Percentiles rank a stretch among this genome's conserved stretches.
phyloP scores from a whole-genome alignment of 2,113 vertebrate species.

The Poeciliopsis occidentalis region DNA sequence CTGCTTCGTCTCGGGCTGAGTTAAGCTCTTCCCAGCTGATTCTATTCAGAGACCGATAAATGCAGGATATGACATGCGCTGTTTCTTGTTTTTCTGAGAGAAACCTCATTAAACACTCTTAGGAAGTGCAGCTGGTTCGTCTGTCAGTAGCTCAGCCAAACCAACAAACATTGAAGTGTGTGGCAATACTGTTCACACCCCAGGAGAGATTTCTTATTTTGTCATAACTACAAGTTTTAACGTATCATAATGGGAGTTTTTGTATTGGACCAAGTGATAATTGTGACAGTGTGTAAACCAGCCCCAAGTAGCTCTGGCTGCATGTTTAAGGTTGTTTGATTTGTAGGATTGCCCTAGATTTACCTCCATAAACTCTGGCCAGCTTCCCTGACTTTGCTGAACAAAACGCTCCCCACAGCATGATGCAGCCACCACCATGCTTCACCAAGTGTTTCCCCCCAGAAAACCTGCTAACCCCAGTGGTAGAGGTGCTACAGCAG shows the following conservation, averaged over 20 bases:
- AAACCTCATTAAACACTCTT: slow-evolving; percentile 9
- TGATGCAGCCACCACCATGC: not conserved
- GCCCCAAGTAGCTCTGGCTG: not conserved
- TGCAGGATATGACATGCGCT: not conserved
- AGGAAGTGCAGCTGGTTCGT: slow-evolving; percentile 3
- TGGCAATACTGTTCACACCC: not conserved
- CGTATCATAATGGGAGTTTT: no score
- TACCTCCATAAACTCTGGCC: not conserved
- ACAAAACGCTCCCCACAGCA: not conserved
- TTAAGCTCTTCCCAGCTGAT: slow-evolving; percentile 10
- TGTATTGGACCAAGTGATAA: not conserved
- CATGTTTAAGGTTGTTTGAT: not conserved
- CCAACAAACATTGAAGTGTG: not conserved
- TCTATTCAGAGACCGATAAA: not conserved
- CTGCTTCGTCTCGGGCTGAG: slow-evolving; percentile 11
- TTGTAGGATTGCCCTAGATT: not conserved
- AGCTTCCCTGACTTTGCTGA: not conserved
- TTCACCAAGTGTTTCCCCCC: not conserved
- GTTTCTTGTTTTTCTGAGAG: not conserved
- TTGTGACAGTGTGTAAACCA: not conserved
- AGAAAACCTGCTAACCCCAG: no score
- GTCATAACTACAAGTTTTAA: not conserved
- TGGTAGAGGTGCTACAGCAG: no score
- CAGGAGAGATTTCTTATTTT: not conserved
- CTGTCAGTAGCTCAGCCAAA: slow-evolving; percentile 10